Conservation (phyloP, 2,113 vertebrate genomes). For the Martes martes region DNA sequence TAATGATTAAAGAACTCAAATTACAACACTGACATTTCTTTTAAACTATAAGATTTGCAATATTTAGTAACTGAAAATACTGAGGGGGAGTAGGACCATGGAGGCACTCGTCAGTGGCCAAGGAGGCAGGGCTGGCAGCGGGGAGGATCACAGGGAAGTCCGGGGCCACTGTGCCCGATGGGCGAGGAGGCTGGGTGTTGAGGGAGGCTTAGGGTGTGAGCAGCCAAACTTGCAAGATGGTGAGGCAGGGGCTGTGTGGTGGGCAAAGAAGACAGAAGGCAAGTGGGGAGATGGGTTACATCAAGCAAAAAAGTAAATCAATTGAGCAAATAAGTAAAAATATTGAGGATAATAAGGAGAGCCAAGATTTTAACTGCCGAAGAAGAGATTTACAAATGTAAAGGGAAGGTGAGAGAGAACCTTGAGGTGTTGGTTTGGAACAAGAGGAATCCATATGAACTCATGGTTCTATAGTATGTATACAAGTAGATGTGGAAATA, state of each 20-base stretch:
- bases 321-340: not conserved
- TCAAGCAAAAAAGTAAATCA: not conserved
- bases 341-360: not conserved
- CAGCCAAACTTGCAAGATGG: not conserved
- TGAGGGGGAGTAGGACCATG: accelerated
- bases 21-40: not conserved
- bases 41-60: not conserved
- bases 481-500: not conserved
- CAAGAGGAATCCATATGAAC: not conserved
- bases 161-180: not conserved
- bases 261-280: not conserved
- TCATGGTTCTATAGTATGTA: not conserved
- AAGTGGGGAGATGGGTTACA: not conserved
- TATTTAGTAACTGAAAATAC: not conserved
- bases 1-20: not conserved
- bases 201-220: not conserved
- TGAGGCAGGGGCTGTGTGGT: not conserved
- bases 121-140: not conserved
- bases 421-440: not conserved
- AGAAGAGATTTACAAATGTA: not conserved
- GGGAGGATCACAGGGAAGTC: no score
- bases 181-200: not conserved
- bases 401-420: not conserved
- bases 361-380: not conserved
- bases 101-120: not conserved